A percentile compares a stretch with the other conserved stretches of the same genome.
Conservation (phyloP, 2,888 invertebrate species). For the Tricholauxania praeusta region DNA sequence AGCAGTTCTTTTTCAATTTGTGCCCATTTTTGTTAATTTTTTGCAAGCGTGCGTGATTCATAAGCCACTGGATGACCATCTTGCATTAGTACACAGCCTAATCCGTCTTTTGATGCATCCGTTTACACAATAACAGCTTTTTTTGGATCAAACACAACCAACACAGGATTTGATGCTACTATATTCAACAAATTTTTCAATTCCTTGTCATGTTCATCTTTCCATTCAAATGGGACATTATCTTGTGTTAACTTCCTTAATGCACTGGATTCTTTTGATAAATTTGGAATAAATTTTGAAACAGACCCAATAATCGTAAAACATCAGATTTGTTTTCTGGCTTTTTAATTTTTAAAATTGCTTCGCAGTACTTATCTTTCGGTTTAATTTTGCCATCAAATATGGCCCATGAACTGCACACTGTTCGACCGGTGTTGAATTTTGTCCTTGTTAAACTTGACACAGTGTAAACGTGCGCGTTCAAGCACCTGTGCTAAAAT, state of each 20-base stretch:
- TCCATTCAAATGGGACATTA: not conserved
- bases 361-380: not conserved
- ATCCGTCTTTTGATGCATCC: conserved; percentile 39
- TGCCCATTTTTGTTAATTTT: conserved; percentile 49
- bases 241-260: not conserved
- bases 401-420: no score
- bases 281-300: not conserved
- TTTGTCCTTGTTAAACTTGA: not conserved
- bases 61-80: conserved; percentile 42
- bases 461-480: not conserved
- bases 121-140: conserved; percentile 30
- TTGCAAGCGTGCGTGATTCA: conserved; percentile 51
- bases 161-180: conserved; percentile 29
- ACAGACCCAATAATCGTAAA: not conserved
- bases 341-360: not conserved
- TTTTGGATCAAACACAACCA: conserved; percentile 30
- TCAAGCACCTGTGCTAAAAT: not conserved
- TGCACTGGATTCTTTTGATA: not conserved
- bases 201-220: not conserved
- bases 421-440: not conserved
- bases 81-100: conserved; percentile 42
- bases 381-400: not conserved
- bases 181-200: conserved; percentile 31
- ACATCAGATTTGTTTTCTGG: not conserved
- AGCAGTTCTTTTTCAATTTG: conserved; percentile 50